Conservation (phyloP, 1,140 invertebrate species). For the Oncopeltus fasciatus region DNA sequence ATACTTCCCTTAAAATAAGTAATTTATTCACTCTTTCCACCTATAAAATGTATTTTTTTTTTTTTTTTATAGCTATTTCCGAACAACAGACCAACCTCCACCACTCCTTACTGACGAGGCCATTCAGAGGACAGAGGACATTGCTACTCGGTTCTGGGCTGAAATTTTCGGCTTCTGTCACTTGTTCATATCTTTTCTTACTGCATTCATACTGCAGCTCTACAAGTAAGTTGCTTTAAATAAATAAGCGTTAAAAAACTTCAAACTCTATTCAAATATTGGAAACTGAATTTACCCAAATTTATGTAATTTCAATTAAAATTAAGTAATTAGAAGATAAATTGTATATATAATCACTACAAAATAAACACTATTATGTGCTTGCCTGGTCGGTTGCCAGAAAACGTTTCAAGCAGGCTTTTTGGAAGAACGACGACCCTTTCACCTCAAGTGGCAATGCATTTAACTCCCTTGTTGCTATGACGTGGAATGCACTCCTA, state of each 20-base stretch:
- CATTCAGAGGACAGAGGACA: constrained; percentile 40
- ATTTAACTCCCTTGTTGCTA: too few species aligned
- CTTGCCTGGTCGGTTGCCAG: too few species aligned
- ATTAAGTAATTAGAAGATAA: background rate
- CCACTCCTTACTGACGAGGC: constrained; percentile 37
- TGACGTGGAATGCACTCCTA: too few species aligned
- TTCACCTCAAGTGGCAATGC: too few species aligned
- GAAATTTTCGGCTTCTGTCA: constrained; percentile 47
- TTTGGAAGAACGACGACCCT: too few species aligned
- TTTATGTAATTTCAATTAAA: background rate
- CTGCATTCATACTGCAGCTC: constrained; percentile 43
- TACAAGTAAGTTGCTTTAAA: constrained; percentile 28
- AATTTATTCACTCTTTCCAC: background rate
- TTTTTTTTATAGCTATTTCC: constrained; percentile 32
- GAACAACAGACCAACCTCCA: constrained; percentile 43
- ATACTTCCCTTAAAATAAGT: background rate
- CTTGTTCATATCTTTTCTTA: constrained; percentile 41
- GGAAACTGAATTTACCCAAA: background rate
- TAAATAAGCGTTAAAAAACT: too few species aligned
- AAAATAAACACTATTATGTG: too few species aligned
- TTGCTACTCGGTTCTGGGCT: constrained; percentile 46
- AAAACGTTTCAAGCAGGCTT: too few species aligned
- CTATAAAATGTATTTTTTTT: background rate
- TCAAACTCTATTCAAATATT: background rate
- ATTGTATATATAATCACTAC: too few species aligned